Evolutionary conservation across 1,140 invertebrate genomes (phyloP).

Genomic region (Papilio polyxenes): DNA sequence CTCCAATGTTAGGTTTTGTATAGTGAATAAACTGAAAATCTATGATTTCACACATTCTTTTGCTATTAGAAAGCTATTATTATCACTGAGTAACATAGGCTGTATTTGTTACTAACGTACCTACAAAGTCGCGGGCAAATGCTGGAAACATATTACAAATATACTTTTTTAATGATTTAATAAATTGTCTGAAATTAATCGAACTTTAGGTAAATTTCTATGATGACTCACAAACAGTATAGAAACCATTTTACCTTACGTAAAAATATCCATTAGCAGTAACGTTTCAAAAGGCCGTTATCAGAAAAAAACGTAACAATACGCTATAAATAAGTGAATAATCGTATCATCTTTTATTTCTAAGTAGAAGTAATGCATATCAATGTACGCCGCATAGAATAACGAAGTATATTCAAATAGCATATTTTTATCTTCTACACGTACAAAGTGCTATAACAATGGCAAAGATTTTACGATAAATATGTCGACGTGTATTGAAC

Average conservation of each 20-base stretch:
- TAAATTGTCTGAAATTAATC: background rate
- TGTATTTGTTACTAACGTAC: too few relatives aligned
- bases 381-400: constrained; percentile 42
- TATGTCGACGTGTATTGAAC: constrained; percentile 30
- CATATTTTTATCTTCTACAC: constrained; percentile 51
- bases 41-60: too few relatives aligned
- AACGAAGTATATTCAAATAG: constrained; percentile 53
- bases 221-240: too few relatives aligned
- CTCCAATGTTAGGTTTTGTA: too few relatives aligned
- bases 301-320: constrained; percentile 12
- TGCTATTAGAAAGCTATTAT: too few relatives aligned
- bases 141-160: background rate
- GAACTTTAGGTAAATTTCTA: background rate
- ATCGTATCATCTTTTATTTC: constrained; percentile 35
- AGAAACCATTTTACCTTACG: too few relatives aligned
- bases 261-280: background rate
- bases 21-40: too few relatives aligned
- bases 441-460: constrained; percentile 43
- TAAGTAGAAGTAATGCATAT: constrained; percentile 40
- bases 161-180: background rate
- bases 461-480: constrained; percentile 43
- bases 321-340: constrained; percentile 33
- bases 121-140: too few relatives aligned
- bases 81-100: too few relatives aligned
- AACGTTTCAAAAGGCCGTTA: background rate